Evolutionary conservation across 2,797 vertebrate species (phyloP).

Genomic region (Ataeniobius toweri): DNA sequence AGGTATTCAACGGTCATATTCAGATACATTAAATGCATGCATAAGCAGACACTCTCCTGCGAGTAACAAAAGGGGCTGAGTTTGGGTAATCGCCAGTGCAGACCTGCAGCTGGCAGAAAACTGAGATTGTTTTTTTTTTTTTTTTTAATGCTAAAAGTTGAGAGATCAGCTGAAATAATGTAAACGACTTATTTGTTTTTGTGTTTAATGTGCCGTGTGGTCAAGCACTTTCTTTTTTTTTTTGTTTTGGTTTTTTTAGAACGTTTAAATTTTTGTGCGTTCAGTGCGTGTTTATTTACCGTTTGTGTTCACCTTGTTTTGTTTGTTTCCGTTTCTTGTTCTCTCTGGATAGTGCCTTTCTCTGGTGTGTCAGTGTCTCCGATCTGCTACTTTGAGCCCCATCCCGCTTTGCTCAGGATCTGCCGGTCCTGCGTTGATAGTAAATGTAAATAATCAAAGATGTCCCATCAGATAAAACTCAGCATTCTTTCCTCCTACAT

Average conservation of each 20-base stretch:
- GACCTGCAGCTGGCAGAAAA: constrained; percentile 62
- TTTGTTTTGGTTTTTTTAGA: constrained; percentile 71
- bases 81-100: constrained; percentile 63
- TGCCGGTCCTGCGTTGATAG: constrained; percentile 72
- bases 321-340: constrained; percentile 64
- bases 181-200: constrained; percentile 29
- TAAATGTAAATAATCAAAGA: constrained; percentile 70
- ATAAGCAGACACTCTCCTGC: constrained; percentile 49
- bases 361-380: constrained; percentile 82
- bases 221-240: constrained; percentile 83
- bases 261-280: constrained; percentile 41
- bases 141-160: constrained; percentile 54
- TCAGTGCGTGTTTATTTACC: constrained; percentile 41
- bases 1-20: constrained; percentile 46
- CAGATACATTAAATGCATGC: constrained; percentile 48
- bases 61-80: constrained; percentile 53
- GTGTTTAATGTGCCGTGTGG: constrained; percentile 73
- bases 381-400: constrained; percentile 73
- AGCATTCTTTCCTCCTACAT: constrained; percentile 21
- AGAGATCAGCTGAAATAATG: constrained; percentile 29
- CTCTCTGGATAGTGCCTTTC: constrained; percentile 95
- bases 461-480: constrained; percentile 36
- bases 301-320: constrained; percentile 53
- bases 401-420: constrained; percentile 24
- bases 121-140: constrained; percentile 71